phyloP scores from a whole-genome alignment of 2,888 invertebrate species.

The Tupiocoris notatus region DNA sequence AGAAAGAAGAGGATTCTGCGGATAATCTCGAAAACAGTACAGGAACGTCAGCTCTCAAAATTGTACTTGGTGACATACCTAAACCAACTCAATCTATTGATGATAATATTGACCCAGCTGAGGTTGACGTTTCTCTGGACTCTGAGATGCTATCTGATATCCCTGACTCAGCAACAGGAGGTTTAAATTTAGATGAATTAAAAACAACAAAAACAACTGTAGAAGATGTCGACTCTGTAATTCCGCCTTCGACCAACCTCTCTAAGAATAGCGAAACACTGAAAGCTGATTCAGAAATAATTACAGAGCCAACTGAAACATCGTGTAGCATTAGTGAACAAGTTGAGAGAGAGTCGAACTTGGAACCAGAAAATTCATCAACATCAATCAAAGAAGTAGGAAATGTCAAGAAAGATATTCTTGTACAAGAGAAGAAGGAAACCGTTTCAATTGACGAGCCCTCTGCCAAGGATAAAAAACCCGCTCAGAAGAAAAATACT shows the following conservation, averaged over 20 bases:
- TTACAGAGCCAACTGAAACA: background rate
- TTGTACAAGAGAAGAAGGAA: too few species aligned
- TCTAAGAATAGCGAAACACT: background rate
- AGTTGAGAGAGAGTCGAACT: background rate
- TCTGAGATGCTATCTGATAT: background rate
- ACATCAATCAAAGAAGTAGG: background rate
- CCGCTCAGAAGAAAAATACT: background rate
- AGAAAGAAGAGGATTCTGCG: background rate
- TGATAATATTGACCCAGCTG: background rate
- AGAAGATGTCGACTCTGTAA: background rate
- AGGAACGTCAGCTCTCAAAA: too few species aligned
- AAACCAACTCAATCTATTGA: background rate
- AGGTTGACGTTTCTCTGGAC: background rate
- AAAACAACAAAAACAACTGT: too few species aligned
- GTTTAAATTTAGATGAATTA: too few species aligned
- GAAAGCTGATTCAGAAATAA: too few species aligned
- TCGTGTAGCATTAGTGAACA: background rate
- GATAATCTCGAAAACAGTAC: too few species aligned
- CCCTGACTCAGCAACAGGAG: background rate
- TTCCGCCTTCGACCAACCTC: background rate
- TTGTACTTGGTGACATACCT: too few species aligned
- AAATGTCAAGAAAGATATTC: background rate
- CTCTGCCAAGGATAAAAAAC: background rate
- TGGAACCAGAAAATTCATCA: background rate
- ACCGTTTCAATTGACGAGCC: too few species aligned